These are phyloP conservation scores for Leucophenga montana DNA, from an alignment of 2,888 invertebrate species.

Conservation along the genomic window DNA sequence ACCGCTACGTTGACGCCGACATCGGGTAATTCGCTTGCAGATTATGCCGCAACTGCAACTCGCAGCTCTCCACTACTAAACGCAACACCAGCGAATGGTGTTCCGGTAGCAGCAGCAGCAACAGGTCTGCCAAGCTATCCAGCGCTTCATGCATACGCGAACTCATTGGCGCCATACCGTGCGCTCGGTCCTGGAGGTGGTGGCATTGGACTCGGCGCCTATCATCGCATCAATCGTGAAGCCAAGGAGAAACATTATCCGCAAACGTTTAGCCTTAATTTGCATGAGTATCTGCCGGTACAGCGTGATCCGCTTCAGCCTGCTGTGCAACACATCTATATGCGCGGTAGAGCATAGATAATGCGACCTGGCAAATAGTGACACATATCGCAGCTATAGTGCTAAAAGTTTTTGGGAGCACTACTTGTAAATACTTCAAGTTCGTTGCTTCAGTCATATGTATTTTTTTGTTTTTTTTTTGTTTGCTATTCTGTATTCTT, in stretches of 20 bases:
- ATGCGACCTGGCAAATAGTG: no score
- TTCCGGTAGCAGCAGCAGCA: not conserved
- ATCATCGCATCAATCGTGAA: conserved; percentile 69
- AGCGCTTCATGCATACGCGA: conserved; percentile 60
- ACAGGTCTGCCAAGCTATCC: conserved; percentile 47
- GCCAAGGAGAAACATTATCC: conserved; percentile 60
- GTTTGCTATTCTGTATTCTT: no score
- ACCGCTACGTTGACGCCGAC: conserved; percentile 12
- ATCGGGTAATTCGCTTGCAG: conserved; percentile 32
- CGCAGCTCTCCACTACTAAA: conserved; percentile 48
- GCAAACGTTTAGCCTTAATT: conserved; percentile 61
- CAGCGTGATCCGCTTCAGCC: conserved; percentile 46
- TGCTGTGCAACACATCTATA: conserved; percentile 36
- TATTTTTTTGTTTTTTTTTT: no score
- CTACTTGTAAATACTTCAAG: no score
- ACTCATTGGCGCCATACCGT: conserved; percentile 39
- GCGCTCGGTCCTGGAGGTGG: conserved; percentile 43
- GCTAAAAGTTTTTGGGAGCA: no score
- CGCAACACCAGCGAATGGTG: conserved; percentile 36
- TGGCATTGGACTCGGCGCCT: conserved; percentile 64
- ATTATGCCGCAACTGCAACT: conserved; percentile 50
- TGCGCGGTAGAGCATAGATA: conserved; percentile 54
- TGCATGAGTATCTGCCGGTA: conserved; percentile 69
- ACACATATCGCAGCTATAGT: no score
- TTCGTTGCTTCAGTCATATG: no score